phyloP scores from a whole-genome alignment of 2,888 invertebrate genomes.

The Labia minor region DNA sequence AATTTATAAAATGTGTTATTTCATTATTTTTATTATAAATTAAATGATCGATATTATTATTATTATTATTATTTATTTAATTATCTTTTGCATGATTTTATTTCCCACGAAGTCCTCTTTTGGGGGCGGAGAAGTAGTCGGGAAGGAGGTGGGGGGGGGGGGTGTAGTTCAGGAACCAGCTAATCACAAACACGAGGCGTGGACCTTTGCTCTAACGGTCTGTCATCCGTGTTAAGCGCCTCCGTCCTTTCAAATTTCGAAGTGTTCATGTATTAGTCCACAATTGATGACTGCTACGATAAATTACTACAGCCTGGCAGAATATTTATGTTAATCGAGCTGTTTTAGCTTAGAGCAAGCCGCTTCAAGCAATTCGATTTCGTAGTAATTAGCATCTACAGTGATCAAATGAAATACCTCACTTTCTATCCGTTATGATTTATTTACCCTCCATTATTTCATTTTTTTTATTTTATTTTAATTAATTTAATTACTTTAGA shows the following conservation, averaged over 20 bases:
- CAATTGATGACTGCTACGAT: constrained; percentile 2
- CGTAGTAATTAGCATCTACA: background rate
- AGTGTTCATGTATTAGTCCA: background rate
- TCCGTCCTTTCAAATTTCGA: background rate
- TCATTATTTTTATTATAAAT: too few relatives aligned
- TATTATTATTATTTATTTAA: too few relatives aligned
- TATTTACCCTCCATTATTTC: background rate
- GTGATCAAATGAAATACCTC: background rate
- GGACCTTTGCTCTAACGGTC: background rate
- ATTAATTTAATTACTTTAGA: background rate
- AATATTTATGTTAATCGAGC: background rate
- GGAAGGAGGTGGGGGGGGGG: background rate
- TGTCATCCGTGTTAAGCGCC: background rate
- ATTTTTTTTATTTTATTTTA: background rate
- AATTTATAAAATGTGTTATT: too few relatives aligned
- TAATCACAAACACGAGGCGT: background rate
- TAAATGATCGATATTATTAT: too few relatives aligned
- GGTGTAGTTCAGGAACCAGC: background rate
- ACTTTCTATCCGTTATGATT: background rate
- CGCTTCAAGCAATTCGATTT: background rate
- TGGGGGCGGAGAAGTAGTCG: too few relatives aligned
- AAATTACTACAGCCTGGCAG: constrained; percentile 1
- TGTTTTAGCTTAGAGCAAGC: background rate
- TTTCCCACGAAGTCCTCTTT: background rate
- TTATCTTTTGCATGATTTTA: too few relatives aligned